phyloP scores from a whole-genome alignment of 2,797 vertebrate species.

The Oophaga sylvatica region DNA sequence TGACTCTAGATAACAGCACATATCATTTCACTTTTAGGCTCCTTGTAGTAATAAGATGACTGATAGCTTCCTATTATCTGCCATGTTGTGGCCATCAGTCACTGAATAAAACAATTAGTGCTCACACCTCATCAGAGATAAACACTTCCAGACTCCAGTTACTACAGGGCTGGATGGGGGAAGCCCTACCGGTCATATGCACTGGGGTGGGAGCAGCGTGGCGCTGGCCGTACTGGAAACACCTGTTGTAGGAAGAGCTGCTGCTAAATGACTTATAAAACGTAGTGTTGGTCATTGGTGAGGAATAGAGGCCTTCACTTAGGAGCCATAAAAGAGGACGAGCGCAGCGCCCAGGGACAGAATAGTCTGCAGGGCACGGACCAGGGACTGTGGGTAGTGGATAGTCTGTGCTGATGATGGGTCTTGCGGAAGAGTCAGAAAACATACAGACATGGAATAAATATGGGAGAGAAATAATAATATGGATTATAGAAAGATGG shows the following conservation, averaged over 20 bases:
- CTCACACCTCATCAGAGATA: background rate
- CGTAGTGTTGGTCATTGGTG: background rate
- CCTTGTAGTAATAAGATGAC: background rate
- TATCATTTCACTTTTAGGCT: conserved; percentile 36
- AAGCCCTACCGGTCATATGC: background rate
- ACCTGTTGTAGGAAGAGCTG: conserved; percentile 55
- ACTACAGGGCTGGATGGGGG: no score
- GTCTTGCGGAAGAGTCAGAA: no score
- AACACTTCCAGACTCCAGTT: background rate
- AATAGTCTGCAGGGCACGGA: background rate
- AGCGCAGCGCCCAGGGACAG: background rate
- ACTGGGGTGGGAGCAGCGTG: background rate
- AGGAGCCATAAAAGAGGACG: conserved; percentile 17
- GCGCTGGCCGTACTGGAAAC: conserved; percentile 43
- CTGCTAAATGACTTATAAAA: conserved; percentile 27
- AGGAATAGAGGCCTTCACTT: background rate
- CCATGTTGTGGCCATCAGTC: conserved; percentile 2
- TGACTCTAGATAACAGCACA: conserved; percentile 23
- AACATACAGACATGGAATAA: no score
- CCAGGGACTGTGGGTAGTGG: no score
- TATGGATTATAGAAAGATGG: no score
- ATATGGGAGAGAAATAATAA: no score
- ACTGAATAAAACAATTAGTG: conserved; percentile 9
- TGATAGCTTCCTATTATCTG: conserved; percentile 28
- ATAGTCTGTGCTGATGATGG: no score